These are phyloP conservation scores for Tiaroga cobitis DNA, from an alignment of 2,797 vertebrate species.

Conservation along the genomic window DNA sequence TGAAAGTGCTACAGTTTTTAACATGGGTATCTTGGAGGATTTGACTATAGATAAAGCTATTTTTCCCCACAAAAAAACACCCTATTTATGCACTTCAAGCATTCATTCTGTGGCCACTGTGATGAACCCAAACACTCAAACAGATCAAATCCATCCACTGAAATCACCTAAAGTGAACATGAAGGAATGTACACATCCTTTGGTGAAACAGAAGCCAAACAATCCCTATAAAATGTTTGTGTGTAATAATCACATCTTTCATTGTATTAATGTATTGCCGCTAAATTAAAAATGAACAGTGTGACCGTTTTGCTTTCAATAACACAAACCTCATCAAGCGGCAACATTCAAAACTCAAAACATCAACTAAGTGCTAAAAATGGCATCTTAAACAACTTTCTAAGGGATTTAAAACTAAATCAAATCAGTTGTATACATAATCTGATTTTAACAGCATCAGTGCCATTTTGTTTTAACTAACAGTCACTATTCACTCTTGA, in stretches of 20 bases:
- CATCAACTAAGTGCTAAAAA: neutral
- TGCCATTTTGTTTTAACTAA: neutral
- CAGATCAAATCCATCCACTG: neutral
- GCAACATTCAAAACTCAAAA: neutral
- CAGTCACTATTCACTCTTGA: neutral
- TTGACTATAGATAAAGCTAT: neutral
- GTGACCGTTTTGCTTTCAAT: neutral
- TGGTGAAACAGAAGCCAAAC: neutral
- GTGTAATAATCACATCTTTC: neutral
- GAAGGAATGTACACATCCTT: neutral
- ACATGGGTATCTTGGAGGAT: neutral
- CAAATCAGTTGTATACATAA: neutral
- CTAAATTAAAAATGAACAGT: neutral
- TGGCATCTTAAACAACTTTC: neutral
- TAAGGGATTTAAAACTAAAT: neutral
- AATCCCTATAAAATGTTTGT: neutral
- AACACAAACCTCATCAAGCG: neutral
- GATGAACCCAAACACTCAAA: neutral
- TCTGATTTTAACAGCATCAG: neutral
- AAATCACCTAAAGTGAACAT: neutral
- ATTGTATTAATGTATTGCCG: neutral
- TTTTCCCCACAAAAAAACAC: neutral
- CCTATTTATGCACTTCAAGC: neutral
- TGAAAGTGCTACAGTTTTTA: slow-evolving; percentile 12
- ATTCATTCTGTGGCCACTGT: neutral